Percentiles rank a stretch among this genome's conserved stretches.
phyloP scores from a whole-genome alignment of 1,140 invertebrate genomes.

The Bilobella aurantiaca region DNA sequence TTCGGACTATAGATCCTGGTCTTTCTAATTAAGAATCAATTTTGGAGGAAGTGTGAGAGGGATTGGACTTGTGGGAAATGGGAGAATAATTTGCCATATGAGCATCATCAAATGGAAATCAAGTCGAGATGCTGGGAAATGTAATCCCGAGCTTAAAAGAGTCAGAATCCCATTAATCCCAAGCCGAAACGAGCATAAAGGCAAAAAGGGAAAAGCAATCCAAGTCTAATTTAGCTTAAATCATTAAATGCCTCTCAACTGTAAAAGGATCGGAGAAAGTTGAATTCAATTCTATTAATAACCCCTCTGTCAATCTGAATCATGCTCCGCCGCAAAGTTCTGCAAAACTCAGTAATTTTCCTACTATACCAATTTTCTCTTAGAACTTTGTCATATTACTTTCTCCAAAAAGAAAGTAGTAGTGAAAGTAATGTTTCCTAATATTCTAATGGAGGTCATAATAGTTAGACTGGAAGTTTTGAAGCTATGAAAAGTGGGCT shows the following conservation, averaged over 20 bases:
- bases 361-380: too few relatives aligned
- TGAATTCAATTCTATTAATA: too few relatives aligned
- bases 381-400: too few relatives aligned
- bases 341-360: too few relatives aligned
- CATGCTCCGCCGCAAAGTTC: too few relatives aligned
- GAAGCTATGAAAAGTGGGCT: not conserved
- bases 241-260: not conserved
- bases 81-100: constrained; percentile 18
- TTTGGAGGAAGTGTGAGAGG: too few relatives aligned
- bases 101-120: constrained; percentile 18
- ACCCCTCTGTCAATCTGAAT: too few relatives aligned
- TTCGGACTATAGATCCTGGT: too few relatives aligned
- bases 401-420: not conserved
- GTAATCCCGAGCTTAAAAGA: not conserved
- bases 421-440: not conserved
- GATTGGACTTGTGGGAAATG: not conserved
- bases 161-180: constrained; percentile 1
- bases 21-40: too few relatives aligned
- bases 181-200: not conserved
- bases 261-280: too few relatives aligned
- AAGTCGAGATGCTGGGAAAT: not conserved
- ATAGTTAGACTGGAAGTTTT: not conserved
- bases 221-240: constrained; percentile 10
- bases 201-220: constrained; percentile 5
- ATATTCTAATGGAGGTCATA: constrained; percentile 2